Evolutionary conservation across 92 coral and sea anemone genomes (phyloP), one percentile per base, ranked within the genome.

Genomic region (Palythoa heliodiscus): DNA sequence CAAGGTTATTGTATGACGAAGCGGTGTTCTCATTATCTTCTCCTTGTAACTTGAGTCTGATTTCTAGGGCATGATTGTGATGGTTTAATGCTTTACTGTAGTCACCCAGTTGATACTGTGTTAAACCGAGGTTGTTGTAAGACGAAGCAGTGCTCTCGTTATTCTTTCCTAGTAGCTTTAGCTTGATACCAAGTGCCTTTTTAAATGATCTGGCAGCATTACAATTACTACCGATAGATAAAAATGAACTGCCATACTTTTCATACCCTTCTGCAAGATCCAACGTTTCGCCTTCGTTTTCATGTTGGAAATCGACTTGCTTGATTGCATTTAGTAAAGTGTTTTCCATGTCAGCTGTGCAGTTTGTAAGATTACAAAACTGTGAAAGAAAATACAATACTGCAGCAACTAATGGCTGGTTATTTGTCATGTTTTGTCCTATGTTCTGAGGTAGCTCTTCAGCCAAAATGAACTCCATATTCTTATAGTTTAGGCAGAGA

Each of bases 101-200:
- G 73, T 67, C 71, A 19, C 71, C 71, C 24, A 19, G 8, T 22
- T 67, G 71, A 15, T 13, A 67, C 0, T 67, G 24, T 23, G 71
- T 67, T 12, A 19, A 5, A n/a, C 71, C 39, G 22, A 17, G 71
- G 11, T 67, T 24, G 22, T 22, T n/a, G 39, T 52, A 76, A 10
- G 40, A 22, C 23, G 9, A 10, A 16, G 71, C 71, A 11, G 71
- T n/a, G 37, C 7, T 12, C 24, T 23, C 37, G 25, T 19, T 67
- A 38, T 67, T 38, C 71, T 23, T 29, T 16, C 71, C 71, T 67
- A 16, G 71, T 67, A 67, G 5, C 24, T 67, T 67, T 13, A 23
- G 52, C 13, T 63, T 10, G 5, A 68, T 54, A 11, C 71, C 70
- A 24, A 71, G 87, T 6, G 79, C 87, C 19, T 48, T 43, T 57